Base-by-base conservation (phyloP, 2,888 invertebrate genomes). In the Pollenia griseotomentosa region DNA sequence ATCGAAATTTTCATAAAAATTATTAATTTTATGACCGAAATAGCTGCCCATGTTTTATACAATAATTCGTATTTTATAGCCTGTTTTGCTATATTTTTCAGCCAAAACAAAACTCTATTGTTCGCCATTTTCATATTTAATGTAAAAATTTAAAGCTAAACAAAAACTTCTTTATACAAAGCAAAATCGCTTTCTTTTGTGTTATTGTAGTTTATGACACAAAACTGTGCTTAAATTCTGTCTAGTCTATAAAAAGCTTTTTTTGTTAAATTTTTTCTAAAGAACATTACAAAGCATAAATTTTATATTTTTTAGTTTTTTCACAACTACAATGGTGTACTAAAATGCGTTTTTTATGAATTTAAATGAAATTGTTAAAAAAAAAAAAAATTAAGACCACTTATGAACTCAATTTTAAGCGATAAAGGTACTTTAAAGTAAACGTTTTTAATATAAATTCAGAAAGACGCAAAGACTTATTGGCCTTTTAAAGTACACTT, bases 181-280 rank as follows among this genome's bases (percentile, higher is more conserved):
- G 12, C n/a, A 42, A 61, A 42, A 42, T n/a, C 33, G 14, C 57
- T 40, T 40, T n/a, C 61, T 61, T 61, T 61, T 61, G 61, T 42
- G 61, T 42, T 40, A n/a, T 61, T 63, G 2, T 63, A 63, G 40
- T 65, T 44, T 65, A 65, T 65, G 19, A 44, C 10, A 65, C 10
- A 65, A 65, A 65, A 65, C 63, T 65, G 19, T 44, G 42, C 44
- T 63, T 40, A 33, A 12, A n/a, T 16, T 9, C 9, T 63, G 63
- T 63, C 44, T 46, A n/a, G 19, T 1, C 11, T 11, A 16, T 10
- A 16, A 63, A 63, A 9, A 63, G 9, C 16, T 42, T 19, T 63
- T 61, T 61, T 33, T 33, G 1, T 33, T 33, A 1, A 6, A 33
- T 33, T 33, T 33, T 33, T 33, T 5, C 33, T 6, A 33, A 6